A percentile compares a stretch with the other conserved stretches of the same genome.
phyloP scores from a whole-genome alignment of 1,140 invertebrate genomes.

The Fopius arisanus region DNA sequence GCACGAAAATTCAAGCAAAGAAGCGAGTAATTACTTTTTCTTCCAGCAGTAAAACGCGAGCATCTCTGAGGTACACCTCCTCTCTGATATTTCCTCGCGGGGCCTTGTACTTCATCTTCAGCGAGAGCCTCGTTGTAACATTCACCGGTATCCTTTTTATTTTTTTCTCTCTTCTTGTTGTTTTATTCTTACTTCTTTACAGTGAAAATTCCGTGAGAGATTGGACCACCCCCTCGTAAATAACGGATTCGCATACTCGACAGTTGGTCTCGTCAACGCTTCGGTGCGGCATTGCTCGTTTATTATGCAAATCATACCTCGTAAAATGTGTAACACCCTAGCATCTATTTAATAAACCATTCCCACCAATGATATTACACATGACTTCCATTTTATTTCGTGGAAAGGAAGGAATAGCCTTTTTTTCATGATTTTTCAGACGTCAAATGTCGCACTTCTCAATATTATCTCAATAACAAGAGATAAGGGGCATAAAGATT shows the following conservation, averaged over 20 bases:
- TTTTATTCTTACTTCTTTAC: not conserved
- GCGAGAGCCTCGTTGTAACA: not conserved
- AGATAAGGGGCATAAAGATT: no score
- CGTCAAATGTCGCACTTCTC: no score
- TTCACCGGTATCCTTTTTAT: not conserved
- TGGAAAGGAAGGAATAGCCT: not conserved
- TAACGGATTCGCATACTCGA: not conserved
- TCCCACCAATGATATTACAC: not conserved
- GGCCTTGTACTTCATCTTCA: not conserved
- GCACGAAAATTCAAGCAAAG: conserved; percentile 1
- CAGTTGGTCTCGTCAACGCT: not conserved
- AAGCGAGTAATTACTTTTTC: conserved; percentile 1
- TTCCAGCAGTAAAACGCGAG: not conserved
- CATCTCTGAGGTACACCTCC: not conserved
- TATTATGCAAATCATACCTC: not conserved
- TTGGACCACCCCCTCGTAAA: not conserved
- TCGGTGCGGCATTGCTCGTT: not conserved
- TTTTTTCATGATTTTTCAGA: no score
- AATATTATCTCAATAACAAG: no score
- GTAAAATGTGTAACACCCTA: not conserved
- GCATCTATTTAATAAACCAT: not conserved
- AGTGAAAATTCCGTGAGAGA: not conserved
- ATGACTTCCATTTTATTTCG: not conserved
- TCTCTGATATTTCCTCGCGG: not conserved
- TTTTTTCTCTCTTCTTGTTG: not conserved